A percentile compares a stretch with the other conserved stretches of the same genome.
Evolutionary conservation across 2,113 vertebrate species (phyloP).

Genomic region (Pseudorasbora parva): DNA sequence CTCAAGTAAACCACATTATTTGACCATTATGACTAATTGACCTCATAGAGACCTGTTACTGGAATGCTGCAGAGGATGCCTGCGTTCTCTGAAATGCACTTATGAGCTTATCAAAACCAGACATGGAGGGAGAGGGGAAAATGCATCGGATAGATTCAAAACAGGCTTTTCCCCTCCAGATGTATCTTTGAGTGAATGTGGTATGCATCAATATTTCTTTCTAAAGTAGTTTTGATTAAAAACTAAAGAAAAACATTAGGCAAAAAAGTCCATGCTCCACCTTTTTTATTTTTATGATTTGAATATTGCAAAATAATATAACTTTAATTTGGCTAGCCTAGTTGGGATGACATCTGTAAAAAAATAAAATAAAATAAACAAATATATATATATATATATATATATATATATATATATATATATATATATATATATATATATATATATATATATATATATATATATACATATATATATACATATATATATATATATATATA

Average conservation of each 20-base stretch:
- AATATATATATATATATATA: no score
- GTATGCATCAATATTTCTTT: neutral
- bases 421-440: no score
- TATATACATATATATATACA: no score
- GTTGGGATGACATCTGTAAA: neutral
- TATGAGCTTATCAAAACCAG: slow-evolving; percentile 64
- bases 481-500: no score
- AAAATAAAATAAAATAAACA: no score
- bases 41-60: slow-evolving; percentile 79
- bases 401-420: no score
- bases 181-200: neutral
- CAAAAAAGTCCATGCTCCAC: no score
- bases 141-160: slow-evolving; percentile 33
- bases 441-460: no score
- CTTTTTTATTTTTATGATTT: no score
- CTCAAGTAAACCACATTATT: slow-evolving; percentile 75
- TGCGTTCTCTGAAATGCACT: slow-evolving; percentile 71
- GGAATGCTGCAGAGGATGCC: slow-evolving; percentile 73
- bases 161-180: slow-evolving; percentile 40
- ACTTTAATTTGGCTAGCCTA: neutral
- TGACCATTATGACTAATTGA: slow-evolving; percentile 78
- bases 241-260: neutral
- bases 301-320: no score
- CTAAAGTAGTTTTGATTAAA: neutral
- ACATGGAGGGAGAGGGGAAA: slow-evolving; percentile 56